Evolutionary conservation across 2,888 invertebrate species (phyloP), one percentile per base, ranked within the genome.

Genomic region (Criorhina ranunculi): DNA sequence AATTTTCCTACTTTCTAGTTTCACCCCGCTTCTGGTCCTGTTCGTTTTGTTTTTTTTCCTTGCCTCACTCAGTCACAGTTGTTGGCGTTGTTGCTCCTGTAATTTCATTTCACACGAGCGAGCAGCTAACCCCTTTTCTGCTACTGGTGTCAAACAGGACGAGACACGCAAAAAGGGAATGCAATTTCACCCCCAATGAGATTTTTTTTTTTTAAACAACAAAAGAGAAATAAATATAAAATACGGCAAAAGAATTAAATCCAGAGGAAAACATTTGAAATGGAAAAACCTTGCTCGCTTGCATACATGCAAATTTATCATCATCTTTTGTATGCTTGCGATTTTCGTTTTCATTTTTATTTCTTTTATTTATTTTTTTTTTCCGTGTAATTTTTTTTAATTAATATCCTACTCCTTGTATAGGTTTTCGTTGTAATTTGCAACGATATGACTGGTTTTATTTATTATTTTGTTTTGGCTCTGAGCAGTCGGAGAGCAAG

Each of bases 181-280:
- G 83, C 69, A 79, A 75, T 85, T 79, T 79, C 69, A 69, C 73
- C 73, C 80, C 69, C 76, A 69, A 79, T 70, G 59, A 57, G 72
- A 83, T 57, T 83, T 83, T 24, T 24, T 24, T 24, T 24, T 24
- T 24, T 4, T 42, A 55, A 46, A 46, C 33, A 78, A 78, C 77
- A 67, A 67, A 79, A 59, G 51, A 37, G 15, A 12, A 15, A 51
- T 51, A 31, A 51, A 64, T 8, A 60, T 4, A 40, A 75, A 66
- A 51, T 59, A 35, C n/a, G 8, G 1, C n/a, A 17, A 9, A 42
- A 37, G 33, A 62, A 62, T 42, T 31, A 51, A 44, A 44, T 72
- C 66, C 42, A 37, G 44, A 51, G 49, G 35, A 69, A 57, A 59
- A 53, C 57, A 64, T 51, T 59, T 5, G 11, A 24, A 80, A 73